Conservation (phyloP, 2,888 invertebrate genomes). For the Macaria notata region DNA sequence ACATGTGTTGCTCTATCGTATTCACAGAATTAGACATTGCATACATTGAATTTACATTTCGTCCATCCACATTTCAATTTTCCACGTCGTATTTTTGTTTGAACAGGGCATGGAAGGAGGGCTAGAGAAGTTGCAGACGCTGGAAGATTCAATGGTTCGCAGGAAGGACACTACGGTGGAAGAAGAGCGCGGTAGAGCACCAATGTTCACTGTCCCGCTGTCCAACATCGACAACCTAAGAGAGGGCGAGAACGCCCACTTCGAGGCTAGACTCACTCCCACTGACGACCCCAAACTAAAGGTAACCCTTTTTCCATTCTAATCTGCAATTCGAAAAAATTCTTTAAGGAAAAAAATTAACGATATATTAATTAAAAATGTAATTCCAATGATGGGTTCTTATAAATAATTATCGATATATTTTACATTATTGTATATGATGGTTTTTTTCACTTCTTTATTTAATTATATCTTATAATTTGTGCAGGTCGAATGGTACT, state of each 20-base stretch:
- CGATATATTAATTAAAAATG: too few relatives aligned
- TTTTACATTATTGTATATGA: constrained; percentile 2
- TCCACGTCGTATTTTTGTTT: too few relatives aligned
- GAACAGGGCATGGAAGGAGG: constrained; percentile 95
- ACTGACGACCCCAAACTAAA: constrained; percentile 95
- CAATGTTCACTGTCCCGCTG: constrained; percentile 94
- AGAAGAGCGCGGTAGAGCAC: constrained; percentile 92
- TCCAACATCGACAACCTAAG: constrained; percentile 93
- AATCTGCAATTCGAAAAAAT: too few relatives aligned
- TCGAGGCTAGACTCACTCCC: constrained; percentile 93
- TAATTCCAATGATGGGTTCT: too few relatives aligned
- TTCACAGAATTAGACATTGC: too few relatives aligned
- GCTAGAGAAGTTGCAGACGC: constrained; percentile 94
- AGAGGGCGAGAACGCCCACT: constrained; percentile 96
- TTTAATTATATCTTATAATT: too few relatives aligned
- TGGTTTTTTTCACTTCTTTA: constrained; percentile 26
- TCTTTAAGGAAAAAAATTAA: too few relatives aligned
- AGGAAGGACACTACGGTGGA: constrained; percentile 87
- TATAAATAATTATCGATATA: too few relatives aligned
- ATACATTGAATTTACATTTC: too few relatives aligned
- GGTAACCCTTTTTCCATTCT: constrained; percentile 49
- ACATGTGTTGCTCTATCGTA: too few relatives aligned
- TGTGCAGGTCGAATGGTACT: constrained; percentile 93
- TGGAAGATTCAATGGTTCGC: constrained; percentile 94
- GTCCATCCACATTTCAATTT: too few relatives aligned